Evolutionary conservation across 2,113 vertebrate genomes (phyloP).

Genomic region (Ctenodactylus gundi): DNA sequence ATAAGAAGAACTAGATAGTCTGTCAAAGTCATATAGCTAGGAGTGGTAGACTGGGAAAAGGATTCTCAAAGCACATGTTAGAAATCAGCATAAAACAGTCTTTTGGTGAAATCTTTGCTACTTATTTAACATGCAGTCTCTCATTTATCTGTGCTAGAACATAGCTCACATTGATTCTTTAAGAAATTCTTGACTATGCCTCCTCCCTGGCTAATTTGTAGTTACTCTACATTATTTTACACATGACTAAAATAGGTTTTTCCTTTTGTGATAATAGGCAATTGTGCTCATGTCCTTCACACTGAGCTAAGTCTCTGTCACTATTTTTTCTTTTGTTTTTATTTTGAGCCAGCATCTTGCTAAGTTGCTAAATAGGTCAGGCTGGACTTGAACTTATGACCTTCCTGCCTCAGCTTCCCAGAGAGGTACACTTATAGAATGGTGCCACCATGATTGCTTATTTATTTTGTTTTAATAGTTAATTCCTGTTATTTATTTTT

Average conservation of each 20-base stretch:
- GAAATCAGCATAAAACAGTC: background rate
- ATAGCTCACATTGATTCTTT: background rate
- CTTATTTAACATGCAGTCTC: background rate
- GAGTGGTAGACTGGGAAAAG: background rate
- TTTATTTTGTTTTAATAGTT: background rate
- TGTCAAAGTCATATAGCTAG: background rate
- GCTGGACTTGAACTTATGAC: background rate
- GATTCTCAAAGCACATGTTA: conserved; percentile 5
- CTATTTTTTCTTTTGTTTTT: too few species aligned
- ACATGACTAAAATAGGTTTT: background rate
- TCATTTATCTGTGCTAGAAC: background rate
- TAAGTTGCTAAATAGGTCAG: background rate
- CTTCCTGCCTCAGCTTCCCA: background rate
- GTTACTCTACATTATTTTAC: conserved; percentile 43
- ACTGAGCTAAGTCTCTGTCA: background rate
- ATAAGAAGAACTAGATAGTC: background rate
- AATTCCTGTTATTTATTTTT: too few species aligned
- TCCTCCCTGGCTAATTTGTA: background rate
- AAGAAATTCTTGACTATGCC: background rate
- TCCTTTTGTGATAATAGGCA: background rate
- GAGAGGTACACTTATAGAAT: background rate
- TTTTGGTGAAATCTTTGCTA: background rate
- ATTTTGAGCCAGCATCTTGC: background rate
- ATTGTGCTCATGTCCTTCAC: background rate
- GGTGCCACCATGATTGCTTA: background rate